A percentile compares a stretch with the other conserved stretches of the same genome.
These are phyloP conservation scores for Mylabris phalerata DNA, from an alignment of 1,140 invertebrate species.

Conservation along the genomic window DNA sequence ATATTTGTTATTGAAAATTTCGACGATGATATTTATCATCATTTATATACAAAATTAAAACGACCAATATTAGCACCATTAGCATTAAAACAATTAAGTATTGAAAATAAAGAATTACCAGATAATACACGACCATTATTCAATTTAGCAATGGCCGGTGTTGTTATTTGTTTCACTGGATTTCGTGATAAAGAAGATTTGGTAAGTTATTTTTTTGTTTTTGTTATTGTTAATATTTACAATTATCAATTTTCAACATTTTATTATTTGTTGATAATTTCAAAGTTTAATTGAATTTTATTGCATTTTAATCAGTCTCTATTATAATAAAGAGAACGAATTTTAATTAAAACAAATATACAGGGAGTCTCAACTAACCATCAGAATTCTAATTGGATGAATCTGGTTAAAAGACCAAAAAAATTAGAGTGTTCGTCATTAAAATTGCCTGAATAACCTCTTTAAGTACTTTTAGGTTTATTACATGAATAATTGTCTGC, in stretches of 20 bases:
- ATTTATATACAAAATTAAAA: conserved; percentile 53
- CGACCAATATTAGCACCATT: conserved; percentile 67
- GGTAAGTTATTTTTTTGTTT: conserved; percentile 47
- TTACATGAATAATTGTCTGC: too few species aligned
- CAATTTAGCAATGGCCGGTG: conserved; percentile 76
- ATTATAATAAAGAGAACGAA: neutral
- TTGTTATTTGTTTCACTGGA: conserved; percentile 83
- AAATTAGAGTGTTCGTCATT: too few species aligned
- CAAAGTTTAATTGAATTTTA: too few species aligned
- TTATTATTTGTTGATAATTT: too few species aligned
- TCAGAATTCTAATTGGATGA: too few species aligned
- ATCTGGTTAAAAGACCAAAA: too few species aligned
- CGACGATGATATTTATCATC: conserved; percentile 57
- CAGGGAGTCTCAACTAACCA: too few species aligned
- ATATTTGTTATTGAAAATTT: conserved; percentile 67
- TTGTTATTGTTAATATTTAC: too few species aligned
- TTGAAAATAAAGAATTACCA: conserved; percentile 53
- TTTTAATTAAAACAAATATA: conserved; percentile 3
- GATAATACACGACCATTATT: conserved; percentile 69
- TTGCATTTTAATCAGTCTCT: too few species aligned
- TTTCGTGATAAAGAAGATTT: conserved; percentile 82
- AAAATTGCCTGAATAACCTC: too few species aligned
- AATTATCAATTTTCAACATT: too few species aligned
- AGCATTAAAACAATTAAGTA: conserved; percentile 66
- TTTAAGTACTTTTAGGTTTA: too few species aligned